Conservation (phyloP, 2,888 invertebrate genomes). For the Sipha maydis region DNA sequence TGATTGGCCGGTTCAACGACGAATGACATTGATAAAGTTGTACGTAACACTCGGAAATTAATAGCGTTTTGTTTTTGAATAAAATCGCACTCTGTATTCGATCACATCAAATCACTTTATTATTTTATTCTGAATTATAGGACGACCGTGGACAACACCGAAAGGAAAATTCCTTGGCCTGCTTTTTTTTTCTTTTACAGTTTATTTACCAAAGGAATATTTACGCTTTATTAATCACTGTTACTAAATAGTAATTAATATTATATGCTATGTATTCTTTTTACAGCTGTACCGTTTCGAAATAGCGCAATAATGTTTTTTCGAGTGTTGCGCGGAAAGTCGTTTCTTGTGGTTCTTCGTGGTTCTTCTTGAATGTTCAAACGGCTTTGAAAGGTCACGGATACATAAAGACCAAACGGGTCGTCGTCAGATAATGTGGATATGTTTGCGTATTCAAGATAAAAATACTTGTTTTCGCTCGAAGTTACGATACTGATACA, state of each 20-base stretch:
- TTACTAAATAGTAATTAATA: constrained; percentile 33
- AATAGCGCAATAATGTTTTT: not conserved
- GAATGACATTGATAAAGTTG: constrained; percentile 4
- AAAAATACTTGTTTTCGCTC: not conserved
- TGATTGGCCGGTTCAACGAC: constrained; percentile 16
- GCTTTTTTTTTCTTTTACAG: not conserved
- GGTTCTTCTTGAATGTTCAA: not conserved
- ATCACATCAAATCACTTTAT: not conserved
- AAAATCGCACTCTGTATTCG: not conserved
- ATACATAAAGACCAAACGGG: not conserved
- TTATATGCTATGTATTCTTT: not conserved
- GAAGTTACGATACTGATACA: not conserved
- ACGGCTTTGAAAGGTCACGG: constrained; percentile 8
- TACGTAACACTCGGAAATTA: not conserved
- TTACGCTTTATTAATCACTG: constrained; percentile 30
- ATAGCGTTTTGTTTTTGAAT: not conserved
- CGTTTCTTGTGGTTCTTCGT: too few relatives aligned
- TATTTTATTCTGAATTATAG: not conserved
- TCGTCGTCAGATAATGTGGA: not conserved
- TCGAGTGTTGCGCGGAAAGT: not conserved
- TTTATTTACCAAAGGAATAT: not conserved
- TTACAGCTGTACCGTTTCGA: constrained; percentile 8
- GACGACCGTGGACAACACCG: constrained; percentile 18
- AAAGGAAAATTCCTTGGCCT: constrained; percentile 46
- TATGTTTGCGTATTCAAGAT: not conserved